phyloP scores from a whole-genome alignment of 1,140 invertebrate genomes.

The Drosophila nikananu region DNA sequence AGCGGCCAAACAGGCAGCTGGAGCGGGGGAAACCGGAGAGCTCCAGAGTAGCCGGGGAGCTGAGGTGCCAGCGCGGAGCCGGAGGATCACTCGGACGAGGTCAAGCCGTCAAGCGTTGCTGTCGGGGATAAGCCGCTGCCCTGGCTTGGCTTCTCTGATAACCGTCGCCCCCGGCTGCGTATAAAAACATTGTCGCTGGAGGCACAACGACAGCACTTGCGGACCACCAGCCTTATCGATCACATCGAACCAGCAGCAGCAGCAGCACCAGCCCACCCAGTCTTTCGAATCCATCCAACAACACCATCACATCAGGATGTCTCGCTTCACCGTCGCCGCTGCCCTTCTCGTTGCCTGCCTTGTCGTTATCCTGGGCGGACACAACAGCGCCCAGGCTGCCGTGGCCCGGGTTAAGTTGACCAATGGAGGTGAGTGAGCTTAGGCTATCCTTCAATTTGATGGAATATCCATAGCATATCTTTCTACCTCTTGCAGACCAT shows the following conservation, averaged over 20 bases:
- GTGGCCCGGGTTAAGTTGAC: constrained; percentile 48
- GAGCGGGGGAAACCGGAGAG: neutral
- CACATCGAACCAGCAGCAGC: constrained; percentile 6
- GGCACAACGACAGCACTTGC: constrained; percentile 57
- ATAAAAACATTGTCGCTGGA: constrained; percentile 66
- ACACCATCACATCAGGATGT: constrained; percentile 40
- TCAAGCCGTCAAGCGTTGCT: constrained; percentile 49
- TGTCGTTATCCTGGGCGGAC: constrained; percentile 21
- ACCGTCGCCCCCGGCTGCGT: constrained; percentile 35
- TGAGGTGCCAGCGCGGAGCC: constrained; percentile 22
- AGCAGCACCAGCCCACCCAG: neutral
- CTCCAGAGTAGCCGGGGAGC: constrained; percentile 13
- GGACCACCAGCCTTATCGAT: constrained; percentile 35
- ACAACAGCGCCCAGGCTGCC: constrained; percentile 44
- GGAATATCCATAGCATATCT: neutral
- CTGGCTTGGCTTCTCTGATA: constrained; percentile 45
- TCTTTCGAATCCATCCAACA: neutral
- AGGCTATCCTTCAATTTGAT: neutral
- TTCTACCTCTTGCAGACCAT: constrained; percentile 34
- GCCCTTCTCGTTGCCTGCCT: constrained; percentile 35
- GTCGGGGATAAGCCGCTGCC: constrained; percentile 64
- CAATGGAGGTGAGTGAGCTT: constrained; percentile 65
- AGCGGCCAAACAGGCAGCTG: constrained; percentile 75
- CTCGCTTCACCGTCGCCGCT: constrained; percentile 30
- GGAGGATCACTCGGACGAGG: constrained; percentile 66